A percentile compares a stretch with the other conserved stretches of the same genome.
phyloP scores from a whole-genome alignment of 2,113 vertebrate species.

The Dasyprocta punctata region DNA sequence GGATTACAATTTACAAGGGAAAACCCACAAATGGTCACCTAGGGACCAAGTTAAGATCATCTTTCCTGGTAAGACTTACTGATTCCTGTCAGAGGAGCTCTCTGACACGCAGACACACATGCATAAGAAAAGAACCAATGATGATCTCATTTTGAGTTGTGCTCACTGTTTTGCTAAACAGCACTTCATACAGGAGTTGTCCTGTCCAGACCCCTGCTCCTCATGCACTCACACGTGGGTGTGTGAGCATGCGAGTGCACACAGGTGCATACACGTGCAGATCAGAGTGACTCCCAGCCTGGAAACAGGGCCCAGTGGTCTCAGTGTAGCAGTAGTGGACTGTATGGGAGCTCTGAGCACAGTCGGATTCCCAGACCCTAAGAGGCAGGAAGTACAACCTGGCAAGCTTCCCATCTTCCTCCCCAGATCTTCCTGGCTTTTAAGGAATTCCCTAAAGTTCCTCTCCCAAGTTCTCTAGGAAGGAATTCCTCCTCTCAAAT shows the following conservation, averaged over 20 bases:
- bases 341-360: not conserved
- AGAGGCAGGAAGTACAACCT: not conserved
- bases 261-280: fast-evolving
- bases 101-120: not conserved
- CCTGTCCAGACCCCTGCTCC: fast-evolving
- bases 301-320: not conserved
- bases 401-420: not conserved
- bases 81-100: too few species aligned
- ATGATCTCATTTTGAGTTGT: not conserved
- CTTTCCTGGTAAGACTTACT: too few species aligned
- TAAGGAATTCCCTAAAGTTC: not conserved
- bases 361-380: not conserved
- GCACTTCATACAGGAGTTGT: not conserved
- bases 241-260: fast-evolving
- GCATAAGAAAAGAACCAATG: not conserved
- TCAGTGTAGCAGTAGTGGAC: not conserved
- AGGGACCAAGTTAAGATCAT: not conserved
- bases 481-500: not conserved
- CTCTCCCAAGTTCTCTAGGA: not conserved
- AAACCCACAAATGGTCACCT: not conserved
- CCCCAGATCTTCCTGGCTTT: not conserved
- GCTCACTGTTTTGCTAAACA: not conserved
- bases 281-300: not conserved
- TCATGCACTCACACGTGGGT: not conserved
- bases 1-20: not conserved